Conservation (phyloP, 2,113 vertebrate genomes). For the Boulengeromyrus knoepffleri region DNA sequence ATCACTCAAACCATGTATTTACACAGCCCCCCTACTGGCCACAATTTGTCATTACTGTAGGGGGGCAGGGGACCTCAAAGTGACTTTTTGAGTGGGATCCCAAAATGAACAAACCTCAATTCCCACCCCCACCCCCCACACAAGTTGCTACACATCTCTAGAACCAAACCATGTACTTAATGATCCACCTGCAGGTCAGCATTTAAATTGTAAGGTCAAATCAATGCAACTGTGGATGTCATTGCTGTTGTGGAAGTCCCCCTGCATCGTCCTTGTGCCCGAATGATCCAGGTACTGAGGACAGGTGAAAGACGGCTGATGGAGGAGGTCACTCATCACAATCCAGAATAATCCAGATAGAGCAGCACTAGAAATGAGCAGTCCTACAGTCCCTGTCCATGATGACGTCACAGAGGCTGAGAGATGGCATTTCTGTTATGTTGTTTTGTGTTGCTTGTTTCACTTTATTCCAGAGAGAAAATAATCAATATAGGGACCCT, state of each 20-base stretch:
- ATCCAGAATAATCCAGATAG: not conserved
- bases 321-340: not conserved
- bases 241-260: not conserved
- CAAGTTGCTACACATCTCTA: not conserved
- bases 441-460: not conserved
- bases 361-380: not conserved
- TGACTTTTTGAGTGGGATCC: not conserved
- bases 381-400: not conserved
- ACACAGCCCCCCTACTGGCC: not conserved
- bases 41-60: not conserved
- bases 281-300: not conserved
- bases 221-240: not conserved
- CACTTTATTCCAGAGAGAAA: not conserved
- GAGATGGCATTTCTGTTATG: not conserved
- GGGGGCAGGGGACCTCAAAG: not conserved
- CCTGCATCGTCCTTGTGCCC: not conserved
- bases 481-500: constrained; percentile 11
- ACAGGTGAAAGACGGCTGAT: not conserved
- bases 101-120: not conserved
- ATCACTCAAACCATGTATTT: not conserved
- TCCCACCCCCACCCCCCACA: not conserved
- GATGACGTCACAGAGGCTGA: not conserved
- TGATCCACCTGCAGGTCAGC: not conserved
- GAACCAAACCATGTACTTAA: not conserved
- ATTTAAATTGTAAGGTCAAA: not conserved